Evolutionary conservation across 2,888 invertebrate species (phyloP).

Genomic region (Crossocerus cetratus): DNA sequence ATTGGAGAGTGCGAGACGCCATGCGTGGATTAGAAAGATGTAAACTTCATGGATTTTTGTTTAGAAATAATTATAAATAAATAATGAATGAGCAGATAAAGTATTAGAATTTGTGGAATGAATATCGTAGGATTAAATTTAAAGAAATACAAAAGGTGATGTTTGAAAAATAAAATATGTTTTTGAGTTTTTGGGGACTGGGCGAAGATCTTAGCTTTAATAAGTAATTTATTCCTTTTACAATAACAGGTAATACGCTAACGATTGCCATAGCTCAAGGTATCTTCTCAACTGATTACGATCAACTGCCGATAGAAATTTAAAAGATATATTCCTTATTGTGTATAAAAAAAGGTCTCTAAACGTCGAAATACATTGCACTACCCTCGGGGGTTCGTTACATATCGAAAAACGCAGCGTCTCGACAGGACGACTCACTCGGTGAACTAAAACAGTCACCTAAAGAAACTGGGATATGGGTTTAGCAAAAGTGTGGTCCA

Average conservation of each 20-base stretch:
- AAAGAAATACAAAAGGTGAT: no score
- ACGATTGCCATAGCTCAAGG: conserved; percentile 21
- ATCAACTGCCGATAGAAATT: conserved; percentile 35
- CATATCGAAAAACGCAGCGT: conserved; percentile 14
- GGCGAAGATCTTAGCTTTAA: background rate
- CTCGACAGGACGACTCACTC: conserved; percentile 16
- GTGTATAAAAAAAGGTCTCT: conserved; percentile 8
- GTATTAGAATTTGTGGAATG: no score
- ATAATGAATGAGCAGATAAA: no score
- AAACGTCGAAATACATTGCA: conserved; percentile 10
- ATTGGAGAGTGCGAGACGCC: no score
- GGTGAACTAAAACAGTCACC: conserved; percentile 23
- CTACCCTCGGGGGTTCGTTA: conserved; percentile 3
- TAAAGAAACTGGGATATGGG: conserved; percentile 7
- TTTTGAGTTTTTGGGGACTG: no score
- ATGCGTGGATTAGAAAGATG: no score
- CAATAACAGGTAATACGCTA: conserved; percentile 32
- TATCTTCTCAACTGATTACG: conserved; percentile 6
- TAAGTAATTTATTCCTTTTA: conserved; percentile 27
- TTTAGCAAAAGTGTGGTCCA: conserved; percentile 40
- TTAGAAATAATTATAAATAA: no score
- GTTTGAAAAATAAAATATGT: no score
- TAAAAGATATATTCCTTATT: conserved; percentile 24
- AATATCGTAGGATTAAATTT: no score
- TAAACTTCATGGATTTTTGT: no score